Evolutionary conservation across 2,113 vertebrate genomes (phyloP).

Genomic region (Salminus brasiliensis): DNA sequence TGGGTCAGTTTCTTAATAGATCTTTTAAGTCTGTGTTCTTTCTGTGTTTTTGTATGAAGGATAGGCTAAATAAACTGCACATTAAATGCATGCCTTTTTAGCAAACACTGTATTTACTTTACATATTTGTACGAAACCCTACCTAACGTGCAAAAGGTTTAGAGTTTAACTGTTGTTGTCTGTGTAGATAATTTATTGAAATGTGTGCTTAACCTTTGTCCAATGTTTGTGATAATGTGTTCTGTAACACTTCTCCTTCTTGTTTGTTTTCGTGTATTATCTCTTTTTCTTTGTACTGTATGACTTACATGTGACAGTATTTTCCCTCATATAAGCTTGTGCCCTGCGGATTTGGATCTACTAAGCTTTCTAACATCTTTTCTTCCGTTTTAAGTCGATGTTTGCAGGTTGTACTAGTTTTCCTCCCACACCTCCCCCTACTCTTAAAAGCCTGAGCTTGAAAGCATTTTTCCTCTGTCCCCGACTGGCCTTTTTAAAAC

Average conservation of each 20-base stretch:
- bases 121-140: neutral
- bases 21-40: neutral
- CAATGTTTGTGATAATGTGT: neutral
- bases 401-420: neutral
- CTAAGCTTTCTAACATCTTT: neutral
- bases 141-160: neutral
- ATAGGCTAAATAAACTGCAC: neutral
- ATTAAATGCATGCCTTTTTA: neutral
- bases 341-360: neutral
- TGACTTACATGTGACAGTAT: slow-evolving; percentile 1
- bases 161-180: neutral
- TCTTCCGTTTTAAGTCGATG: neutral
- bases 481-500: neutral
- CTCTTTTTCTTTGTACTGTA: neutral
- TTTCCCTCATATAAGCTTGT: neutral
- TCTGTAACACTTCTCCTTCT: neutral
- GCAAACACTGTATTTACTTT: neutral
- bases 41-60: slow-evolving; percentile 10
- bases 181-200: neutral
- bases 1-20: neutral
- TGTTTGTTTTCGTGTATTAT: neutral
- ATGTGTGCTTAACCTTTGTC: neutral
- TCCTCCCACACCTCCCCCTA: neutral
- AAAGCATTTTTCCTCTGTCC: neutral
- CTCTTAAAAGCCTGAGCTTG: neutral